Base-by-base conservation (phyloP, 2,113 vertebrate species). In the Vidua macroura region DNA sequence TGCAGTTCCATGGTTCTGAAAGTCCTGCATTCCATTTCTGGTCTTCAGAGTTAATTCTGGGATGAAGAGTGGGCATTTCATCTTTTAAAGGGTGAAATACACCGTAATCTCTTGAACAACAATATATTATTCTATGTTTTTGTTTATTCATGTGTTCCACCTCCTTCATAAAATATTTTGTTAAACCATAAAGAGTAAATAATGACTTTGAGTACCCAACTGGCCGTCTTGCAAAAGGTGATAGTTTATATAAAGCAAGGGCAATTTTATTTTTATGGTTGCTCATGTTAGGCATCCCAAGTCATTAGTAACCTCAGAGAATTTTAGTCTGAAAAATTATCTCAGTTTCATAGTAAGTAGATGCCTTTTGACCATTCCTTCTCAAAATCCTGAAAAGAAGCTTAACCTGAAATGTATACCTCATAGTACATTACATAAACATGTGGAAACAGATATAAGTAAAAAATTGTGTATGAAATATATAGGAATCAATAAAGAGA, bases 381-480 rank as follows among this genome's bases (percentile, higher is more conserved):
- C 84, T 70, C 28, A 93, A 79, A 95, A 44, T 86, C 37, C 52
- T 79, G 69, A 31, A 86, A 91, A 87, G 69, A 73, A 78, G 31
- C 41, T 83, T 90, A 75, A 70, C 64, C 15, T 70, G 44, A 91
- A 93, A 76, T 85, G 37, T 46, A 15, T 68, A n/a, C 22, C 7
- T 92, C 68, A 72, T 91, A 60, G 72, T 33, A 43, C 39, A 83
- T 52, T 51, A 31, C 23, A 55, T 79, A 66, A 93, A 39, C 28
- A 64, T 74, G 62, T 82, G 92, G 68, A 95, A 93, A 88, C 75
- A 89, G 75, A 63, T 92, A 73, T 92, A 76, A 74, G 88, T 92
- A 94, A 95, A 92, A 52, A 92, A 81, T 89, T 78, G 52, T 92
- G 88, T 96, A 75, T 94, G 83, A 96, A 92, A 86, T 85, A 88